A percentile compares a stretch with the other conserved stretches of the same genome.
Conservation (phyloP, 2,888 invertebrate species). For the Nomada fucata region DNA sequence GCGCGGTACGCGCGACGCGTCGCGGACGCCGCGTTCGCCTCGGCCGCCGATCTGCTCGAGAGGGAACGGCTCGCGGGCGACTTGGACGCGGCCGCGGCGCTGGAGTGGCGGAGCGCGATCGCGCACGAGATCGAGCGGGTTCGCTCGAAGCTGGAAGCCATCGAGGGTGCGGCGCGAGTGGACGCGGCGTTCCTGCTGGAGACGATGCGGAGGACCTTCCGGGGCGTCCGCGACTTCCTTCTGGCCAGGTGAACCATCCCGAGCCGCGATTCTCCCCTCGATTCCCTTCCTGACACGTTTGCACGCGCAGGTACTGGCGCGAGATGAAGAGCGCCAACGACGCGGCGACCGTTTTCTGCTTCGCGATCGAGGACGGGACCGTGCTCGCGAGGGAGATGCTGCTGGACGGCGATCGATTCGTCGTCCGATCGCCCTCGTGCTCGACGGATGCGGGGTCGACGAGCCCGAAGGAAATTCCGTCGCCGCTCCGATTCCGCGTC, state of each 20-base stretch:
- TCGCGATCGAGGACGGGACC: slow-evolving; percentile 84
- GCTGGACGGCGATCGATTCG: slow-evolving; percentile 85
- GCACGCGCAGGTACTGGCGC: slow-evolving; percentile 76
- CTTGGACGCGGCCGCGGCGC: slow-evolving; percentile 46
- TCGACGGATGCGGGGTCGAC: slow-evolving; percentile 10
- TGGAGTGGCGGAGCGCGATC: slow-evolving; percentile 87
- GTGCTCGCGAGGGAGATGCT: slow-evolving; percentile 85
- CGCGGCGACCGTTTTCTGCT: slow-evolving; percentile 74
- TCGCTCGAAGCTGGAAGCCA: slow-evolving; percentile 83
- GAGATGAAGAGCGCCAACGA: slow-evolving; percentile 82
- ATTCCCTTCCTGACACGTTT: neutral
- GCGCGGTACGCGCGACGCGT: slow-evolving; percentile 48
- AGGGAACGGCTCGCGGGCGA: slow-evolving; percentile 13
- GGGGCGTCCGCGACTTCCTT: slow-evolving; percentile 84
- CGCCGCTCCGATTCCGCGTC: slow-evolving; percentile 70
- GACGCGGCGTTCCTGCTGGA: slow-evolving; percentile 85
- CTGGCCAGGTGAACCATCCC: slow-evolving; percentile 77
- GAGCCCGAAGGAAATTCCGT: slow-evolving; percentile 43
- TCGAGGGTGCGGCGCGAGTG: slow-evolving; percentile 83
- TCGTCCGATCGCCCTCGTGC: slow-evolving; percentile 84
- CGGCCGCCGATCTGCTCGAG: neutral
- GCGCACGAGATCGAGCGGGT: slow-evolving; percentile 86
- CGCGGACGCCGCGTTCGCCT: slow-evolving; percentile 46
- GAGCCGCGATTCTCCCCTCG: too few species aligned
- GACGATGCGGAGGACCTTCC: slow-evolving; percentile 83